Evolutionary conservation across 2,113 vertebrate species (phyloP), one percentile per base, ranked within the genome.

Genomic region (Ibidorhyncha struthersii): DNA sequence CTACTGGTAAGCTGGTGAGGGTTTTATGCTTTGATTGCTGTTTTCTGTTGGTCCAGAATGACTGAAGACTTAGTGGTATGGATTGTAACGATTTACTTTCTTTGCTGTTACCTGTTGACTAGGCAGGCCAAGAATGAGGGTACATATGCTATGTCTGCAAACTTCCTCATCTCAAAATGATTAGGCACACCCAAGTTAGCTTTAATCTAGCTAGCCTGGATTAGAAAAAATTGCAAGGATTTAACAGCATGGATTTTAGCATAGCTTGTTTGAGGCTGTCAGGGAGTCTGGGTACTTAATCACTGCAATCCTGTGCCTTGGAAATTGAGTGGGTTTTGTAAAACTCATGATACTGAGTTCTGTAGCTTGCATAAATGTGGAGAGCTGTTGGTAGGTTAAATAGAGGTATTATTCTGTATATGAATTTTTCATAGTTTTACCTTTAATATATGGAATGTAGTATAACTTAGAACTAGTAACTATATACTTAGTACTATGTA

Each of bases 171-270:
- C 73, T 76, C 70, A 49, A 9, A 87, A 63, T 52, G 66, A 21
- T 79, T 56, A 69, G 73, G 58, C 43, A 70, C 30, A 15, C 40
- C 61, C 78, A 21, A 82, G 52, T 79, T 63, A 52, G 21, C 52
- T 82, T 94, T 93, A 89, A 91, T 93, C 67, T 84, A 36, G 77
- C 61, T 56, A 82, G 56, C 61, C 43, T 69, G 56, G 62, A 87
- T 95, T 89, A 63, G 82, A 94, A 67, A 65, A 74, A 66, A 76
- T 53, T 81, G 91, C 25, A 77, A n/a, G 71, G 76, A 73, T 93
- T 96, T 87, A 89, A 55, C 36, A 69, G 56, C 38, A 18, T 59
- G 65, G 77, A 67, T 85, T 96, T 93, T 79, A 63, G 32, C 41
- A 17, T 26, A 82, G 69, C 41, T 20, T 62, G 1, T 70, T 81